A percentile compares a stretch with the other conserved stretches of the same genome.
Conservation (phyloP, 2,113 vertebrate species). For the Cottus gobio region DNA sequence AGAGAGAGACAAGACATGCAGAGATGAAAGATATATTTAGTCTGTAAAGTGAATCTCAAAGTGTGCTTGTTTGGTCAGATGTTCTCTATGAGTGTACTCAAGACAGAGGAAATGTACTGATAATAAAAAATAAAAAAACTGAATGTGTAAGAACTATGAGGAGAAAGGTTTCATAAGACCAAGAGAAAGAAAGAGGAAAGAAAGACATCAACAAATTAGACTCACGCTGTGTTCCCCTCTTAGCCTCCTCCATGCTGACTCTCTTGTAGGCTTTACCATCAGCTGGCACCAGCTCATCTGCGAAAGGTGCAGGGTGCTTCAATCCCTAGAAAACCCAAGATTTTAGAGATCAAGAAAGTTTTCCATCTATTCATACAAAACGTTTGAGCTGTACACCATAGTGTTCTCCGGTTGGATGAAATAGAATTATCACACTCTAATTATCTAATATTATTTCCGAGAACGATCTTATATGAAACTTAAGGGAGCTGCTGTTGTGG, state of each 20-base stretch:
- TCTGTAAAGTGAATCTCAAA: background rate
- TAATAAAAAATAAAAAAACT: background rate
- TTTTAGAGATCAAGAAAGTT: background rate
- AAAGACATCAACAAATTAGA: constrained; percentile 4
- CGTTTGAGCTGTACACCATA: background rate
- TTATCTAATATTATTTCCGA: background rate
- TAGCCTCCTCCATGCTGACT: constrained; percentile 92
- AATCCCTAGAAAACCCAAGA: constrained; percentile 82
- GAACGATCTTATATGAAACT: constrained; percentile 3
- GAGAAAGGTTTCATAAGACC: background rate
- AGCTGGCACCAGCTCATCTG: constrained; percentile 87
- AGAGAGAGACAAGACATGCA: constrained; percentile 31
- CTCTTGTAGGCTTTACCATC: constrained; percentile 85
- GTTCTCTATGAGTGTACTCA: background rate
- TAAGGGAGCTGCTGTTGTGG: background rate
- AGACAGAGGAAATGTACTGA: background rate
- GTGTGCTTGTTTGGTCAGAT: background rate
- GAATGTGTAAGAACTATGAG: background rate
- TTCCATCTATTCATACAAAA: background rate
- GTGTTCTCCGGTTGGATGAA: background rate
- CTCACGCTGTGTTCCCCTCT: constrained; percentile 90
- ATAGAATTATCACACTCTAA: background rate
- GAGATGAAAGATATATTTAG: background rate
- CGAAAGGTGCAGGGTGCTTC: constrained; percentile 91
- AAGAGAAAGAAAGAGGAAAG: background rate